Evolutionary conservation across 2,888 invertebrate genomes (phyloP).

Genomic region (Leptinotarsa haldemani): DNA sequence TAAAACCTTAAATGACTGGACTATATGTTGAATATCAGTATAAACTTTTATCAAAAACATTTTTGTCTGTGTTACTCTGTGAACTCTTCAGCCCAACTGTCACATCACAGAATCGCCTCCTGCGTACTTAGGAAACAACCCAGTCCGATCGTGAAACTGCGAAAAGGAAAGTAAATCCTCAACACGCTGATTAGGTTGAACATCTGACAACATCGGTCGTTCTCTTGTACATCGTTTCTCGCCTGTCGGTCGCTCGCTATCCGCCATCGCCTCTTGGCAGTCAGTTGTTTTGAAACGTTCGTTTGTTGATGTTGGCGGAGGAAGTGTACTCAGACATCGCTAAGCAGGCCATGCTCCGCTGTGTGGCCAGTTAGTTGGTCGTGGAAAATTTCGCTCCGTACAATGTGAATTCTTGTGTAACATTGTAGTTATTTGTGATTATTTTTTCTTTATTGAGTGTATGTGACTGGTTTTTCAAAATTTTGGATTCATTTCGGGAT

Average conservation of each 20-base stretch:
- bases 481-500: conserved; percentile 11
- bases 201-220: conserved; percentile 24
- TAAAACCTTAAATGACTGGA: too few species aligned
- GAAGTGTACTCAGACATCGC: conserved; percentile 36
- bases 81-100: too few species aligned
- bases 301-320: conserved; percentile 27
- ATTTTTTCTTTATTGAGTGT: conserved; percentile 32
- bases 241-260: conserved; percentile 24
- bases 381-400: conserved; percentile 39
- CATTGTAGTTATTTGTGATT: conserved; percentile 28
- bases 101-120: too few species aligned
- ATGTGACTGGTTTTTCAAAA: conserved; percentile 32
- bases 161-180: background rate
- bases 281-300: conserved; percentile 41
- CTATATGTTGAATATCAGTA: too few species aligned
- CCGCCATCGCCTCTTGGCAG: conserved; percentile 28
- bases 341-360: conserved; percentile 43
- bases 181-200: background rate
- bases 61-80: too few species aligned
- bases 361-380: conserved; percentile 36
- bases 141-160: background rate
- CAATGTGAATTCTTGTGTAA: conserved; percentile 34
- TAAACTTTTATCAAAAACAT: too few species aligned
- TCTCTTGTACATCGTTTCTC: conserved; percentile 30
- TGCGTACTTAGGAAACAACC: too few species aligned